Base-by-base conservation (phyloP, 2,888 invertebrate genomes). In the Yponomeuta malinellus region DNA sequence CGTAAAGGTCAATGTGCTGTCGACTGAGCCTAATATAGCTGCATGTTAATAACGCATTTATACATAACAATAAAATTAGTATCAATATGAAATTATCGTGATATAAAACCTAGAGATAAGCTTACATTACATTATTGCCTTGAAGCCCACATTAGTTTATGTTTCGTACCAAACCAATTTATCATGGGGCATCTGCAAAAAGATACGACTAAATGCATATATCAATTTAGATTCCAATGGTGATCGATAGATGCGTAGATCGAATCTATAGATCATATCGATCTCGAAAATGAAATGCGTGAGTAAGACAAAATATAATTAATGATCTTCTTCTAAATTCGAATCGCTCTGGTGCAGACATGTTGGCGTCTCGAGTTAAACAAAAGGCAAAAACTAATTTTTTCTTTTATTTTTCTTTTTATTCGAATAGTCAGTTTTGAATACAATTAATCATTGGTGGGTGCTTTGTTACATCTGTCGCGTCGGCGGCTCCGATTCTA, bases 251-350 rank as follows among this genome's bases (percentile, higher is more conserved):
- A 86, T 86, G 82, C 86, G 78, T 89, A 90, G 90, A 90, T 90
- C 89, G 79, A 86, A 91, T 90, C 90, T 89, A 92, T 91, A 91
- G 91, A 92, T 92, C 90, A 91, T 90, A 91, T 90, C 89, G 85
- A 83, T 79, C 81, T 88, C 76, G 83, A 90, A 91, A 90, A 90
- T 92, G 89, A 88, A 90, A 90, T 90, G 90, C 89, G 89, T 90
- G 91, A 91, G 92, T 92, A 91, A 91, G 92, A 91, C 92, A 90
- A 92, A 91, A 91, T 89, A 88, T 91, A 92, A 92, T 92, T 91
- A 91, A 92, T 92, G 90, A 88, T 90, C 81, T 83, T 81, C 84
- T 83, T 87, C 86, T 86, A 90, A 89, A 90, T 88, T 90, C 86
- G 90, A 90, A 87, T 88, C 89, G 88, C 86, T 89, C 81, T 84